These are phyloP conservation scores for Charina bottae DNA, from an alignment of 2,113 vertebrate genomes.

Conservation along the genomic window DNA sequence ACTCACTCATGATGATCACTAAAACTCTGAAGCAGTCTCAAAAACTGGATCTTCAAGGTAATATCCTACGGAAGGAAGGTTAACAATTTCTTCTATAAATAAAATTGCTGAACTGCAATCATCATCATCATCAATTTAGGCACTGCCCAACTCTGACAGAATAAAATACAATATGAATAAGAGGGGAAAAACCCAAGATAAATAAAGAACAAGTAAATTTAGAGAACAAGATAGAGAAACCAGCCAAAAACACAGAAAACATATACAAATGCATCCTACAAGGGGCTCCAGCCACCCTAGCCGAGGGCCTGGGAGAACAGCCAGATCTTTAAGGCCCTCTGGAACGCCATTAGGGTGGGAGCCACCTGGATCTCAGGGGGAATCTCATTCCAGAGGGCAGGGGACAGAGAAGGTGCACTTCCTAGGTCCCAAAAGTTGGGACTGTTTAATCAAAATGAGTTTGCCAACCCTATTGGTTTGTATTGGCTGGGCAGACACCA, in stretches of 20 bases:
- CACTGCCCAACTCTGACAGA: not conserved
- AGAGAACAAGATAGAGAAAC: not conserved
- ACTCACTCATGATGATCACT: conserved; percentile 99
- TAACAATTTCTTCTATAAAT: not conserved
- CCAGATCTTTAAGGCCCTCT: not conserved
- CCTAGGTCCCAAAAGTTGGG: not conserved
- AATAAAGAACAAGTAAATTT: not conserved
- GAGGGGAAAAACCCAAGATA: not conserved
- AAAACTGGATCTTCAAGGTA: conserved; percentile 97
- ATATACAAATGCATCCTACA: not conserved
- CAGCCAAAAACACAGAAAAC: not conserved
- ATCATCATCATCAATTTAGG: not conserved
- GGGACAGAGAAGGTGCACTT: not conserved
- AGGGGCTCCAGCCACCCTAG: not conserved
- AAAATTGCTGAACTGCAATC: not conserved
- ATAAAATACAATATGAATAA: not conserved
- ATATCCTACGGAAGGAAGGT: conserved; percentile 84
- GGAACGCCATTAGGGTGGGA: too few species aligned
- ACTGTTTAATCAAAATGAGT: not conserved
- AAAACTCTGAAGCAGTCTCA: conserved; percentile 97
- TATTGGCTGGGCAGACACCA: not conserved
- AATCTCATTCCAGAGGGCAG: too few species aligned
- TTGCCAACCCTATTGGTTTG: not conserved
- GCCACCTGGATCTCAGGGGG: too few species aligned
- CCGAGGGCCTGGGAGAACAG: not conserved